Evolutionary conservation across 2,888 invertebrate genomes (phyloP).

Genomic region (Gymnosoma rotundatum): DNA sequence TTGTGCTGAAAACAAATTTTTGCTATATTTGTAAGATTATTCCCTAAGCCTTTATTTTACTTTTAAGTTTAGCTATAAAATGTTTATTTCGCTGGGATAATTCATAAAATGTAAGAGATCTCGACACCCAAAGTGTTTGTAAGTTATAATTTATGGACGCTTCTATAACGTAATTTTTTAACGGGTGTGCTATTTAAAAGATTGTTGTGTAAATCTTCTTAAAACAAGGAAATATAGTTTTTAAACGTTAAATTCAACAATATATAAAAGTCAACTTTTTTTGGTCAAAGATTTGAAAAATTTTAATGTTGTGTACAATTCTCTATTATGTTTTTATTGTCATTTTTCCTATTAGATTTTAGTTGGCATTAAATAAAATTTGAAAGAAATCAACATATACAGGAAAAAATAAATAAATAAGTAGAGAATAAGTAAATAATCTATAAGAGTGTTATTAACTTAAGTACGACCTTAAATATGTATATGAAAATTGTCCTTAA

Average conservation of each 20-base stretch:
- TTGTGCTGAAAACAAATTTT: constrained; percentile 18
- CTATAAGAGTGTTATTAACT: constrained; percentile 31
- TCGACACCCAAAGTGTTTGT: constrained; percentile 56
- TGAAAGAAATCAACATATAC: neutral
- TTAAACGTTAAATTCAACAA: too few relatives aligned
- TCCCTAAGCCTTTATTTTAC: constrained; percentile 43
- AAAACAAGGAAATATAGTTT: too few relatives aligned
- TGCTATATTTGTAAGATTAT: constrained; percentile 48
- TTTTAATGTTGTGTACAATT: too few relatives aligned
- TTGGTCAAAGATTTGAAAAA: too few relatives aligned
- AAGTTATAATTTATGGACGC: constrained; percentile 30
- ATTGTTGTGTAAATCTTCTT: too few relatives aligned
- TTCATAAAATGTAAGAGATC: constrained; percentile 58
- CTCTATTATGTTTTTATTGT: constrained; percentile 29
- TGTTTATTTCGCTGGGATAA: constrained; percentile 32
- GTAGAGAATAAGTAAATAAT: constrained; percentile 41
- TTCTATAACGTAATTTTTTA: too few relatives aligned
- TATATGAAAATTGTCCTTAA: constrained; percentile 52
- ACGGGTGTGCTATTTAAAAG: too few relatives aligned
- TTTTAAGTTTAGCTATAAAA: constrained; percentile 12
- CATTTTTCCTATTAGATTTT: constrained; percentile 61
- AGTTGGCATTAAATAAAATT: constrained; percentile 50
- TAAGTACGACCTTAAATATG: constrained; percentile 30
- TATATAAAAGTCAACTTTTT: too few relatives aligned
- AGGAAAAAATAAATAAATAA: constrained; percentile 13